A percentile compares a stretch with the other conserved stretches of the same genome.
These are phyloP conservation scores for Oegoconia quadripuncta DNA, from an alignment of 2,888 invertebrate genomes.

Conservation along the genomic window DNA sequence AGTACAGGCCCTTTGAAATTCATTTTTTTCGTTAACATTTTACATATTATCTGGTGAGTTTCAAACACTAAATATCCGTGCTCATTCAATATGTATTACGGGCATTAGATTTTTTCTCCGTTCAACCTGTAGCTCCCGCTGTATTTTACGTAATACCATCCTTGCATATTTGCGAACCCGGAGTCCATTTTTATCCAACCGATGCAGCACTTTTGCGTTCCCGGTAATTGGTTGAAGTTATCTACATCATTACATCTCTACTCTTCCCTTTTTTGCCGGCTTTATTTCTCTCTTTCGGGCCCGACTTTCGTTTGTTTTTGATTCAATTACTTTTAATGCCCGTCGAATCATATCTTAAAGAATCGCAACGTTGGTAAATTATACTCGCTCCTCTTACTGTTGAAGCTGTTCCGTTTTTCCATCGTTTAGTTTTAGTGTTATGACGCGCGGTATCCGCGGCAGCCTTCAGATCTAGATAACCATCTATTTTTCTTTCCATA, in stretches of 20 bases:
- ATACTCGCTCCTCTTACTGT: conserved; percentile 2
- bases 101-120: too few relatives aligned
- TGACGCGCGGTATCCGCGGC: too few relatives aligned
- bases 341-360: conserved; percentile 27
- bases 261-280: conserved; percentile 59
- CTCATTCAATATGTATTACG: too few relatives aligned
- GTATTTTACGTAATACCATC: conserved; percentile 49
- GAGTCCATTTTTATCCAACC: conserved; percentile 68
- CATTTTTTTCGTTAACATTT: too few relatives aligned
- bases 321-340: conserved; percentile 72
- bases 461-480: conserved; percentile 51
- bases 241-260: conserved; percentile 76
- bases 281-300: conserved; percentile 64
- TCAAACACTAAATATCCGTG: too few relatives aligned
- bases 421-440: conserved; percentile 2
- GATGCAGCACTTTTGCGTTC: conserved; percentile 67
- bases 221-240: conserved; percentile 76
- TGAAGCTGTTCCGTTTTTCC: not conserved
- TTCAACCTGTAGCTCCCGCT: conserved; percentile 33
- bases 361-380: conserved; percentile 15
- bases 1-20: too few relatives aligned
- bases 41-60: too few relatives aligned
- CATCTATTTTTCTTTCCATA: conserved; percentile 46
- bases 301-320: conserved; percentile 70
- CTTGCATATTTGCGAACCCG: conserved; percentile 61